Evolutionary conservation across 35 echinoderm and acorn worm genomes (phyloP).

Genomic region (Nesometra sesokonis): DNA sequence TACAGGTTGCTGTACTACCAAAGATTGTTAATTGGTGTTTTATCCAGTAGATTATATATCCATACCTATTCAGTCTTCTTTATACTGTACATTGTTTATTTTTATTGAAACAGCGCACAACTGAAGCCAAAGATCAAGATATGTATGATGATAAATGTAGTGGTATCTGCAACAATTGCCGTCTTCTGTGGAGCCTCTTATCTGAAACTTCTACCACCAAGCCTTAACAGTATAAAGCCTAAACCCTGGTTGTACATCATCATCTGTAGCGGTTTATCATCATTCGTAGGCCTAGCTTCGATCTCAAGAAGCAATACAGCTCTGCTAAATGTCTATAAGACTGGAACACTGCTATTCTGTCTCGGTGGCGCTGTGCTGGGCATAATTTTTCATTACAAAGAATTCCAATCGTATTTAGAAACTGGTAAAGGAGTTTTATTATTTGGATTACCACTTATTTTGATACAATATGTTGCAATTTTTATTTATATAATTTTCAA

Average conservation of each 20-base stretch:
- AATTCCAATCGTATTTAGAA: background rate
- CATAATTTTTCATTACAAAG: background rate
- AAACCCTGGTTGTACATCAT: constrained; percentile 15
- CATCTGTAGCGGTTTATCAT: constrained; percentile 4
- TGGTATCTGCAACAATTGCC: background rate
- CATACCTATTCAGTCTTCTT: background rate
- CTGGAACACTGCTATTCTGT: constrained; percentile 13
- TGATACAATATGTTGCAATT: background rate
- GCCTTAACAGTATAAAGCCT: background rate
- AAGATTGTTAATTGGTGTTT: too few species aligned
- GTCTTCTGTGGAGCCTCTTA: background rate
- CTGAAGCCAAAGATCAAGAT: background rate
- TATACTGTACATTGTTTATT: background rate
- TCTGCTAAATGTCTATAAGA: constrained; percentile 33
- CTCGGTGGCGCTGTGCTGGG: constrained; percentile 26
- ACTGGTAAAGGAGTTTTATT: background rate
- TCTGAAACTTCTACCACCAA: constrained; percentile 3
- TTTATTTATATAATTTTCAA: background rate
- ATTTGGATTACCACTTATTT: background rate
- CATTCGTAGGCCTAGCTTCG: constrained; percentile 17
- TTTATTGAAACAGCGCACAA: background rate
- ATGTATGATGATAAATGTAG: constrained; percentile 21
- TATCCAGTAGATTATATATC: background rate
- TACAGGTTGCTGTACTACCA: too few species aligned
- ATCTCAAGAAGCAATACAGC: constrained; percentile 20